Evolutionary conservation across 2,888 invertebrate genomes (phyloP), one percentile per base, ranked within the genome.

Genomic region (Volucella inflata): DNA sequence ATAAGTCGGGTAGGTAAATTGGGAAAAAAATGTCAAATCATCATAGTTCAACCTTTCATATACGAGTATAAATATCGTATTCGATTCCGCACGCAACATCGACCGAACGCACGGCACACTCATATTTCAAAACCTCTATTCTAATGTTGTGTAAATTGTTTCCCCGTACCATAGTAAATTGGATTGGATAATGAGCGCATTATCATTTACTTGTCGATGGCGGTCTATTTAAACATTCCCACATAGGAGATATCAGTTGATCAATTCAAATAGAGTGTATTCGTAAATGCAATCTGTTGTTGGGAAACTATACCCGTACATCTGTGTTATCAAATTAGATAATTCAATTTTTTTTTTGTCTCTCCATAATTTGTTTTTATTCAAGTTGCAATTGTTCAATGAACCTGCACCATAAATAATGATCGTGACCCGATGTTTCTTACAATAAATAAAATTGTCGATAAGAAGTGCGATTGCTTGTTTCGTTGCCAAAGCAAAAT

Each of bases 141-240:
- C 4, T 36, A 9, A 6, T 30, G 55, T 42, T 71, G 17, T 11
- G 40, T 36, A 60, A 14, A 50, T 60, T 50, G 59, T 16, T 59
- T 71, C 30, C 30, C 30, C 30, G 30, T 30, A 30, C 11, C n/a
- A 50, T 60, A 21, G 50, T 30, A 50, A 21, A 50, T 71, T 60
- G 42, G 21, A 71, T 60, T 50, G 42, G 21, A 71, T 60, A 14
- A 71, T 40, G 42, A n/a, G 30, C 40, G 11, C 17, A 14, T 12
- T 38, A 9, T 12, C 6, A 50, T 70, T 68, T 51, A 65, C n/a
- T 55, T 67, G 21, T 17, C 42, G 48, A 64, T 70, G 11, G n/a
- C 30, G 50, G 50, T 10, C 44, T 53, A 40, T 67, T 74, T 50
- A 38, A 78, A 50, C 42, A 65, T 42, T 72, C 59, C 12, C 55